Percentiles rank a stretch among this genome's conserved stretches.
Conservation (phyloP, 2,113 vertebrate genomes). For the Eupsittula cactorum region DNA sequence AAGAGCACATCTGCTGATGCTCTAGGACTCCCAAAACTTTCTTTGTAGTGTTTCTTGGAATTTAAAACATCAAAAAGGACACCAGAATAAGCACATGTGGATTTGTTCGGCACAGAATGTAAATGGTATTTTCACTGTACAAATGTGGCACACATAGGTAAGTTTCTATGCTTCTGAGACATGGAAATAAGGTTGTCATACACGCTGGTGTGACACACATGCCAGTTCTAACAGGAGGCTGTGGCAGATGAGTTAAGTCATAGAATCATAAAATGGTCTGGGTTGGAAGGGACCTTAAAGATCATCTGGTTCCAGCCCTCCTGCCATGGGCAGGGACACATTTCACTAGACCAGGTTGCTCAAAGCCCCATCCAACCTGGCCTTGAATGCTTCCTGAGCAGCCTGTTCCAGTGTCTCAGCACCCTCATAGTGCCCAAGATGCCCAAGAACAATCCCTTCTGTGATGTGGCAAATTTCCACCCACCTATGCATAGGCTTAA, state of each 20-base stretch:
- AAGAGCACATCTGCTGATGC: neutral
- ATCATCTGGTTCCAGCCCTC: neutral
- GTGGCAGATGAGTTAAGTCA: neutral
- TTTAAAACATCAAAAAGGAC: neutral
- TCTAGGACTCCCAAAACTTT: neutral
- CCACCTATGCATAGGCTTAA: neutral
- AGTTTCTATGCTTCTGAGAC: neutral
- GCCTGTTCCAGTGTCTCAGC: neutral
- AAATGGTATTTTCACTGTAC: neutral
- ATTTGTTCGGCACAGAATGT: neutral
- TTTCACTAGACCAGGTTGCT: neutral
- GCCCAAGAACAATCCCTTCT: neutral
- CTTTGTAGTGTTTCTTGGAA: neutral
- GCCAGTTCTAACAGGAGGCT: neutral
- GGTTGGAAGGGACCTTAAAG: neutral
- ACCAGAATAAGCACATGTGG: neutral
- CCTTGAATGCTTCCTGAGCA: neutral
- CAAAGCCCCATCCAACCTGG: neutral
- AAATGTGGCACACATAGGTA: fast-evolving
- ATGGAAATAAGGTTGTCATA: neutral
- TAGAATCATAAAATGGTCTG: neutral
- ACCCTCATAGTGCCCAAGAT: neutral
- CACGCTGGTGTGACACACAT: too few relatives aligned
- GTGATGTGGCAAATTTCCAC: neutral
- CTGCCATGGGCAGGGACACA: neutral